Percentiles rank a stretch among this genome's conserved stretches.
phyloP scores from a whole-genome alignment of 2,797 vertebrate genomes.

The Mallotus villosus region DNA sequence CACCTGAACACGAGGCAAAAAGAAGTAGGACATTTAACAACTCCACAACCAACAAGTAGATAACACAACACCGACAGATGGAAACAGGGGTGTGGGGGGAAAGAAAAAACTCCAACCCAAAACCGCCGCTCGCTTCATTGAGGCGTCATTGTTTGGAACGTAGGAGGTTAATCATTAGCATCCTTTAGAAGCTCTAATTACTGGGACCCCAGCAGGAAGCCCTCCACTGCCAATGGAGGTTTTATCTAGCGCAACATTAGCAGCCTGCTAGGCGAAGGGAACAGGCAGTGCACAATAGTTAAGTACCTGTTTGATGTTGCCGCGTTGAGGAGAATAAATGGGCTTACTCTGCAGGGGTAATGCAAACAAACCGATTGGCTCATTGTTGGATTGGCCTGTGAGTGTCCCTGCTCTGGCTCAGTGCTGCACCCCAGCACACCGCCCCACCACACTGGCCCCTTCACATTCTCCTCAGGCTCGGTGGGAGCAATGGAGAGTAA shows the following conservation, averaged over 20 bases:
- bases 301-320: constrained; percentile 69
- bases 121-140: not conserved
- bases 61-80: not conserved
- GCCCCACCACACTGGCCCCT: constrained; percentile 45
- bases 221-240: constrained; percentile 42
- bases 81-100: not conserved
- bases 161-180: constrained; percentile 35
- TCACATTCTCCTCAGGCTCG: constrained; percentile 33
- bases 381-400: constrained; percentile 31
- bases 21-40: constrained; percentile 38
- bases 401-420: constrained; percentile 52
- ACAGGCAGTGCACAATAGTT: constrained; percentile 48
- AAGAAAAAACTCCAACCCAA: constrained; percentile 1
- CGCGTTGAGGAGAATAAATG: constrained; percentile 66
- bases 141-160: constrained; percentile 5
- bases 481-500: not conserved
- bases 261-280: constrained; percentile 51
- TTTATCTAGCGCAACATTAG: constrained; percentile 61
- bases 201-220: constrained; percentile 51
- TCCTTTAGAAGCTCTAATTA: constrained; percentile 54
- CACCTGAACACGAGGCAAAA: constrained; percentile 50
- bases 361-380: constrained; percentile 62
- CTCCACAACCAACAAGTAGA: constrained; percentile 50
- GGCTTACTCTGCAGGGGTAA: constrained; percentile 57
- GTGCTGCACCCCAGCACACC: constrained; percentile 55